A percentile compares a stretch with the other conserved stretches of the same genome.
Conservation (phyloP, 1,140 invertebrate genomes). For the Cyphomyrmex costatus region DNA sequence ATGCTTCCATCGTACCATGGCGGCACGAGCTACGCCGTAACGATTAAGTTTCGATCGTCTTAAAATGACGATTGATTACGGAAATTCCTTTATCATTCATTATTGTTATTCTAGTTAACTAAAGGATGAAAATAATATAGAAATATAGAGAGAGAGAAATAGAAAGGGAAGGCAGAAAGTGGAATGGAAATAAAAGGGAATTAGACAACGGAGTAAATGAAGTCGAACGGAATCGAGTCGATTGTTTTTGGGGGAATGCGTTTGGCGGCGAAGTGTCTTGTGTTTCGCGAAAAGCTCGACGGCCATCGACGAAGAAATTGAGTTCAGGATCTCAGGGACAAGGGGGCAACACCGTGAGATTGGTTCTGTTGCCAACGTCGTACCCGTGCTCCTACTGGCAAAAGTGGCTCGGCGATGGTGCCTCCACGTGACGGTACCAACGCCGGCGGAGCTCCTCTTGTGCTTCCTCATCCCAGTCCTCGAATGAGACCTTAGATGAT, state of each 20-base stretch:
- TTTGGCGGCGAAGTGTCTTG: conserved; percentile 40
- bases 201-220: conserved; percentile 33
- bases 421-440: conserved; percentile 52
- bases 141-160: neutral
- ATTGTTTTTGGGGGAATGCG: conserved; percentile 27
- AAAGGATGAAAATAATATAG: neutral
- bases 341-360: conserved; percentile 80
- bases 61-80: conserved; percentile 37
- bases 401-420: conserved; percentile 62
- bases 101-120: conserved; percentile 37
- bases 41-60: conserved; percentile 21
- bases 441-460: conserved; percentile 57
- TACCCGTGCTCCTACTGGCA: conserved; percentile 81
- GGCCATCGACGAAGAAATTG: conserved; percentile 64
- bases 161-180: neutral
- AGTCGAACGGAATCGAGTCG: conserved; percentile 40
- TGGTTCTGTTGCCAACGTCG: conserved; percentile 80
- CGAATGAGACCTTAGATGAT: conserved; percentile 89
- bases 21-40: conserved; percentile 3
- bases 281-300: conserved; percentile 67
- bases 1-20: conserved; percentile 49
- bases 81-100: conserved; percentile 39
- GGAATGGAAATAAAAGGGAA: conserved; percentile 2
- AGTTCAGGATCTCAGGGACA: conserved; percentile 83
- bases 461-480: conserved; percentile 63